Percentiles rank a stretch among this genome's conserved stretches.
These are phyloP conservation scores for Hanleya hanleyi DNA, from an alignment of 2,888 invertebrate genomes.

Conservation along the genomic window DNA sequence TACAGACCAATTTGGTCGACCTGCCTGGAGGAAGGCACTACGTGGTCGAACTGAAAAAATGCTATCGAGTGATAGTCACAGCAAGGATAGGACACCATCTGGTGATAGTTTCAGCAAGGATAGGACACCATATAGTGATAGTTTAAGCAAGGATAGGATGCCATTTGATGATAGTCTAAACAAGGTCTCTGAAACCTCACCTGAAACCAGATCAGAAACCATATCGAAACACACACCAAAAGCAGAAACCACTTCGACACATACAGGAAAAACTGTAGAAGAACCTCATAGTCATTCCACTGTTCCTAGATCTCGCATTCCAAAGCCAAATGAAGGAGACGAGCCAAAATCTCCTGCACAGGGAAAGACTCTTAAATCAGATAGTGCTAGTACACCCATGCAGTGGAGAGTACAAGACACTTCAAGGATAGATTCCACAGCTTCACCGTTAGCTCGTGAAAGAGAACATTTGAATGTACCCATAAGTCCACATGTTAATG, in stretches of 20 bases:
- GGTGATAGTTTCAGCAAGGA: background rate
- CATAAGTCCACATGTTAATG: too few species aligned
- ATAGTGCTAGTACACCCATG: background rate
- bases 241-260: background rate
- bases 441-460: background rate
- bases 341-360: background rate
- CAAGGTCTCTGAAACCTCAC: too few species aligned
- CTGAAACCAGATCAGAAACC: background rate
- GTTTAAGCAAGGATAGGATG: background rate
- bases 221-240: background rate
- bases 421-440: background rate
- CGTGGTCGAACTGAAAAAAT: background rate
- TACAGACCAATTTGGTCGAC: background rate
- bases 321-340: background rate
- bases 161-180: background rate
- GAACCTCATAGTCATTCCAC: background rate
- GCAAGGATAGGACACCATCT: too few species aligned
- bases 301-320: background rate
- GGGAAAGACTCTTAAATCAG: background rate
- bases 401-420: background rate
- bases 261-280: background rate
- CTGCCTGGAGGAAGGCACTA: background rate
- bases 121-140: background rate
- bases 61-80: background rate
- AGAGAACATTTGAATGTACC: background rate